Evolutionary conservation across 2,113 vertebrate species (phyloP).

Genomic region (Myrmecobius fasciatus): DNA sequence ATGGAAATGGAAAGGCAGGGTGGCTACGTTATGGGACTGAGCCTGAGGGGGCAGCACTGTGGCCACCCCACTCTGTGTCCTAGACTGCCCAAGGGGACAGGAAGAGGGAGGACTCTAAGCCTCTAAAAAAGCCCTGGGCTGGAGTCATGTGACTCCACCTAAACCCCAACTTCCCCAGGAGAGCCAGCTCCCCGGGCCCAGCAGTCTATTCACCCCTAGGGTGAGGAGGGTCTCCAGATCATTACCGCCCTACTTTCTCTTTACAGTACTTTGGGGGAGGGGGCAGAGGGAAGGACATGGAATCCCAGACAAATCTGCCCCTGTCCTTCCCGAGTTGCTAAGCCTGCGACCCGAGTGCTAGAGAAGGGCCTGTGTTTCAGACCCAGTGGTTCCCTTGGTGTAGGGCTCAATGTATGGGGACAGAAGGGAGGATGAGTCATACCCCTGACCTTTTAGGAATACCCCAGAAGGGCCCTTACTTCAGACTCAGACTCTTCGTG

Average conservation of each 20-base stretch:
- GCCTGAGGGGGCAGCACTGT: neutral
- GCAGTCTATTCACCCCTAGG: neutral
- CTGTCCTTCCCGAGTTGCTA: neutral
- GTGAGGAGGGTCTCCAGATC: neutral
- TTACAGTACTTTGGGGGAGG: too few species aligned
- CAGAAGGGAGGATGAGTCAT: neutral
- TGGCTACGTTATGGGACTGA: neutral
- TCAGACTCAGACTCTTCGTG: conserved; percentile 98
- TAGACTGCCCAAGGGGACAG: fast-evolving
- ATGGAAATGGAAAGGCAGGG: conserved; percentile 34
- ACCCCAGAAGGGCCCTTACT: conserved; percentile 80
- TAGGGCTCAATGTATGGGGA: neutral
- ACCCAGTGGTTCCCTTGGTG: neutral
- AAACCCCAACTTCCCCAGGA: neutral
- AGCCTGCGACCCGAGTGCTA: neutral
- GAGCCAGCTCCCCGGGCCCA: neutral
- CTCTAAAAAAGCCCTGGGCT: neutral
- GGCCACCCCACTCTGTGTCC: neutral
- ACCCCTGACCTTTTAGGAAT: neutral
- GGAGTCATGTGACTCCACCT: neutral
- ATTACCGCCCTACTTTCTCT: neutral
- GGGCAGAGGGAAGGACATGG: neutral
- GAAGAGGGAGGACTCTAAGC: neutral
- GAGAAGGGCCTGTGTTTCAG: neutral
- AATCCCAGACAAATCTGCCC: neutral